phyloP scores from a whole-genome alignment of 2,888 invertebrate species.

The Luperina testacea region DNA sequence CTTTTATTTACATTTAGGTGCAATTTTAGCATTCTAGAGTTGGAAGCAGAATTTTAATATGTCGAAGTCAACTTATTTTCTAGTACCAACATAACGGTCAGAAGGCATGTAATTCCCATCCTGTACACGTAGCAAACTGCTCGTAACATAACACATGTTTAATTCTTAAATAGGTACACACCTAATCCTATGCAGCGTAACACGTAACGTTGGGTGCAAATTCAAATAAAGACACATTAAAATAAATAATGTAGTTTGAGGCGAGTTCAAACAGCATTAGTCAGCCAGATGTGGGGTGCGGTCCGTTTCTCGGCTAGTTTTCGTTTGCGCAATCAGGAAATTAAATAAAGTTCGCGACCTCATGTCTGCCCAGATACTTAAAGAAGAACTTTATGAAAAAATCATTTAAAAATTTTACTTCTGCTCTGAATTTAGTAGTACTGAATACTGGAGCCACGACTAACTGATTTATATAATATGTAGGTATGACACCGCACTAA shows the following conservation, averaged over 20 bases:
- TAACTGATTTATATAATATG: not conserved
- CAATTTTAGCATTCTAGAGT: constrained; percentile 29
- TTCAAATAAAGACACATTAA: constrained; percentile 73
- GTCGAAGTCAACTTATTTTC: constrained; percentile 36
- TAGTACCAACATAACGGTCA: constrained; percentile 38
- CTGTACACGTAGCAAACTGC: constrained; percentile 59
- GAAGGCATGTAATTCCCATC: constrained; percentile 48
- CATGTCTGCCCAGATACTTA: constrained; percentile 64
- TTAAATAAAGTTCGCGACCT: constrained; percentile 79
- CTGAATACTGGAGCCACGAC: not conserved
- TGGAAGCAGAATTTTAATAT: constrained; percentile 27
- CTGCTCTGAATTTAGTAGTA: constrained; percentile 22
- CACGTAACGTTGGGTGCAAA: constrained; percentile 62
- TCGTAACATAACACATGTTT: constrained; percentile 64
- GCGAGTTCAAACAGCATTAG: constrained; percentile 74
- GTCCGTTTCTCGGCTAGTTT: constrained; percentile 74
- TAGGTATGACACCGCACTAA: constrained; percentile 4
- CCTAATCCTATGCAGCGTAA: constrained; percentile 63
- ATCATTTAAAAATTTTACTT: constrained; percentile 42
- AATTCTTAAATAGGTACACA: constrained; percentile 66
- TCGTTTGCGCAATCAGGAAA: constrained; percentile 82
- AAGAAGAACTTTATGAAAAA: constrained; percentile 52
- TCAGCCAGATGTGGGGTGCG: constrained; percentile 65
- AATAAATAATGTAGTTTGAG: constrained; percentile 73
- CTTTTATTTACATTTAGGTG: constrained; percentile 25